Base-by-base conservation (phyloP, 37 sponge, comb jelly and placozoan species). In the Halichondria panicea region DNA sequence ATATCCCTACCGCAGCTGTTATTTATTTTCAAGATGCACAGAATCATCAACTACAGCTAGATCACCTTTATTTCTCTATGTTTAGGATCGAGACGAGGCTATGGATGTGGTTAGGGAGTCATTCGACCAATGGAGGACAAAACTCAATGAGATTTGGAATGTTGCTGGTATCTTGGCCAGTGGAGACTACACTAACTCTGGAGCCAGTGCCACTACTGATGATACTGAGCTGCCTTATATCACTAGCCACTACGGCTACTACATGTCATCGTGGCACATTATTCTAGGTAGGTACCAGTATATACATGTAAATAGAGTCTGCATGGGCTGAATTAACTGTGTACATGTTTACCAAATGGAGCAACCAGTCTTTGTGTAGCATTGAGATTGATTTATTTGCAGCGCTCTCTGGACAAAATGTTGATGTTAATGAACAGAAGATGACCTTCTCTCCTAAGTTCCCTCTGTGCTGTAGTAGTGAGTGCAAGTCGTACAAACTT, bases 161-260 rank as follows among this genome's bases (percentile, higher is more conserved):
- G 61, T 74, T 42, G 61, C 62, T 59, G 75, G 75, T 5, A 2
- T 74, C 30, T 27, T 74, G 24, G 75, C 62, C 2, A 62, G 75
- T 39, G 27, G n/a, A 2, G 27, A 22, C 18, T 59, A 59, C 43
- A n/a, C n/a, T n/a, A 38, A 32, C 18, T 11, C 36, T 37, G 7
- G 63, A 33, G 69, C 45, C 5, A n/a, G n/a, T n/a, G n/a, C n/a
- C n/a, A n/a, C n/a, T n/a, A n/a, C n/a, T n/a, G n/a, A n/a, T n/a
- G n/a, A n/a, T n/a, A n/a, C n/a, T n/a, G n/a, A n/a, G n/a, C 41
- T 58, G 42, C 60, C 75, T 18, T 74, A 9, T 32, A 24, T 58
- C 45, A 74, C 75, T 42, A 74, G 75, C 30, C 75, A 74, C 43
- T 74, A 74, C 32, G 75, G 75, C 43, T 74, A 30, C 61, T 74